Evolutionary conservation across 2,113 vertebrate genomes (phyloP).

Genomic region (Platichthys stellatus): DNA sequence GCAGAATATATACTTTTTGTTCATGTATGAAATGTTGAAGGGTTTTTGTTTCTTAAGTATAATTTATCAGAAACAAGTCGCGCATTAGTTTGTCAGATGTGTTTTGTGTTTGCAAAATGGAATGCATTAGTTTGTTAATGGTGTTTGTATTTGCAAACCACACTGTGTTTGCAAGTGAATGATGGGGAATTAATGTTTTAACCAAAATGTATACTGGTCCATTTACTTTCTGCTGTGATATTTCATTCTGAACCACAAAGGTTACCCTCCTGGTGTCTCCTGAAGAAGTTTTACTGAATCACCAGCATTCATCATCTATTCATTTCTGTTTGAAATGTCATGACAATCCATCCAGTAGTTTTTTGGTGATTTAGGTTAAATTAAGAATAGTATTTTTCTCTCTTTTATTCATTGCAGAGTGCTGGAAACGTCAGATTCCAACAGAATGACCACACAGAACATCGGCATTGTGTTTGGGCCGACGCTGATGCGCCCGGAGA

Average conservation of each 20-base stretch:
- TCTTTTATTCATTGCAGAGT: conserved; percentile 78
- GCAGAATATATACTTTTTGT: no score
- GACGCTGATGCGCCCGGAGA: conserved; percentile 89
- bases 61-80: no score
- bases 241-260: conserved; percentile 47
- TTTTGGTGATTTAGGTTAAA: neutral
- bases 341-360: neutral
- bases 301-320: conserved; percentile 2
- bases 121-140: no score
- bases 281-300: conserved; percentile 32
- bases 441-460: conserved; percentile 94
- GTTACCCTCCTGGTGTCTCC: conserved; percentile 20
- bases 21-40: no score
- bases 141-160: no score
- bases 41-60: no score
- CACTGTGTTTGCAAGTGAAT: neutral
- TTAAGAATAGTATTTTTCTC: neutral
- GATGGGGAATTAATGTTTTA: neutral
- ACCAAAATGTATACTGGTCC: conserved; percentile 22
- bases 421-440: conserved; percentile 82
- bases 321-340: conserved; percentile 8
- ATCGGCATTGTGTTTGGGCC: conserved; percentile 95
- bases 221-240: conserved; percentile 13
- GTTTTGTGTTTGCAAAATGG: no score
- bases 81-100: no score